phyloP scores from a whole-genome alignment of 1,140 invertebrate species.

The Cyclargus thomasi region DNA sequence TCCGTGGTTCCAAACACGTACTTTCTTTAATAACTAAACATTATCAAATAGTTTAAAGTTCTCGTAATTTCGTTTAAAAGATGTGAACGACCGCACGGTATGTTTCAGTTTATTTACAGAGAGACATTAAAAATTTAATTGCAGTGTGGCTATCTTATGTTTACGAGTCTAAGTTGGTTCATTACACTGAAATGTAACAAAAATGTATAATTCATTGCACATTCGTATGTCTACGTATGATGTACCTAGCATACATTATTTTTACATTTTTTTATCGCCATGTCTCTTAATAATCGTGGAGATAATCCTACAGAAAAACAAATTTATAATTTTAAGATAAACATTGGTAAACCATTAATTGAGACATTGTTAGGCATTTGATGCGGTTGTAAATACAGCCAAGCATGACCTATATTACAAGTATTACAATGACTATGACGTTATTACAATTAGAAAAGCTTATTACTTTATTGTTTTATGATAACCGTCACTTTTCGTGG shows the following conservation, averaged over 20 bases:
- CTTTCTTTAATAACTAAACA: neutral
- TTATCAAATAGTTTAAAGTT: neutral
- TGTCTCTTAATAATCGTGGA: neutral
- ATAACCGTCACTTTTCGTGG: neutral
- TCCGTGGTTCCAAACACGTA: neutral
- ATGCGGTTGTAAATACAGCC: neutral
- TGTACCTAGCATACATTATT: neutral
- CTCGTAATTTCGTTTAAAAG: neutral
- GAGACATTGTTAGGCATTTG: neutral
- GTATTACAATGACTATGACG: neutral
- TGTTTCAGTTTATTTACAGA: neutral
- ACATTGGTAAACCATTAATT: neutral
- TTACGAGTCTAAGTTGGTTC: neutral
- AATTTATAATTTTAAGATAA: neutral
- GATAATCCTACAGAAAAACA: neutral
- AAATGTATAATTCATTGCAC: neutral
- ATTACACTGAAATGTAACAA: neutral
- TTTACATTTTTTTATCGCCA: neutral
- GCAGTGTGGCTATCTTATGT: neutral
- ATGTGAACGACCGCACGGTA: neutral
- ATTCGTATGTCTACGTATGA: neutral
- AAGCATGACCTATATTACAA: neutral
- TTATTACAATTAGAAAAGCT: slow-evolving; percentile 1
- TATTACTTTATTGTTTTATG: neutral
- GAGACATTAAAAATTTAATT: neutral